A percentile compares a stretch with the other conserved stretches of the same genome.
phyloP scores from a whole-genome alignment of 1,140 invertebrate genomes.

The Platyscapa corneri region DNA sequence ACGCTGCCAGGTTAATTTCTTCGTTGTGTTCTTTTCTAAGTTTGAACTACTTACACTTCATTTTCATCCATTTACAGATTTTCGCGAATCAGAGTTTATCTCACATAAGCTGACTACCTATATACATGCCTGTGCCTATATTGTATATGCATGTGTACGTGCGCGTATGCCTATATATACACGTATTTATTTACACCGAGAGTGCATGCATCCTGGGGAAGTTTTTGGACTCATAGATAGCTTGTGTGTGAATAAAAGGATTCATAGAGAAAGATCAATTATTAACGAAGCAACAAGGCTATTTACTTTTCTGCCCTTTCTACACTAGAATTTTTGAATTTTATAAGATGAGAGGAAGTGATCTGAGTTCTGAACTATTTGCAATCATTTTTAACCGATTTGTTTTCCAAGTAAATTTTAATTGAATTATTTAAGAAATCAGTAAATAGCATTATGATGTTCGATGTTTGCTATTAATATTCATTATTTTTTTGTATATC shows the following conservation, averaged over 20 bases:
- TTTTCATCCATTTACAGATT: not conserved
- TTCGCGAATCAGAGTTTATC: conserved; percentile 2
- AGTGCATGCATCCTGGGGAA: not conserved
- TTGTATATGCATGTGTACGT: not conserved
- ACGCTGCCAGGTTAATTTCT: not conserved
- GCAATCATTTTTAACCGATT: not conserved
- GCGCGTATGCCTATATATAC: not conserved
- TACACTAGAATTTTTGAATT: conserved; percentile 7
- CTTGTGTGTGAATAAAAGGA: not conserved
- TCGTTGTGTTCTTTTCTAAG: not conserved
- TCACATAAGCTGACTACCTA: not conserved
- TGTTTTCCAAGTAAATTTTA: too few relatives aligned
- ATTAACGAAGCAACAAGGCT: not conserved
- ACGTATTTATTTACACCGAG: not conserved
- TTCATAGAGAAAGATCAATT: not conserved
- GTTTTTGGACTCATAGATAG: not conserved
- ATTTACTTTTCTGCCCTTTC: conserved; percentile 6
- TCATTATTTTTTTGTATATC: too few relatives aligned
- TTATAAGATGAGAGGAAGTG: not conserved
- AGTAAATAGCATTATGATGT: too few relatives aligned
- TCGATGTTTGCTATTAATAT: too few relatives aligned
- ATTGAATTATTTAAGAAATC: too few relatives aligned
- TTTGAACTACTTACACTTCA: not conserved
- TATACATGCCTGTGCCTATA: too few relatives aligned
- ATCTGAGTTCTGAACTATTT: not conserved